A percentile compares a stretch with the other conserved stretches of the same genome.
Evolutionary conservation across 2,797 vertebrate species (phyloP).

Genomic region (Tiaroga cobitis): DNA sequence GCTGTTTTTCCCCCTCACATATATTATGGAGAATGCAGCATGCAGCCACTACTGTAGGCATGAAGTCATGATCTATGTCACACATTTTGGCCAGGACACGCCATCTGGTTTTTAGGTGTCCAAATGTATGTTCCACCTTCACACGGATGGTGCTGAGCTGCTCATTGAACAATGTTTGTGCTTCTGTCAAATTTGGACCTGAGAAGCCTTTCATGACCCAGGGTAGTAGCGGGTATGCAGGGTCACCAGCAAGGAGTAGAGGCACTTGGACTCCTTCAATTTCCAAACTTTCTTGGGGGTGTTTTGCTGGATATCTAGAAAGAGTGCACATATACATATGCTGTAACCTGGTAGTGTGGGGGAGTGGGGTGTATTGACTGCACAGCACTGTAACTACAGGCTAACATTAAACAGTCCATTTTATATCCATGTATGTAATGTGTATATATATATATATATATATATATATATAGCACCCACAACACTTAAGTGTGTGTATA

Average conservation of each 20-base stretch:
- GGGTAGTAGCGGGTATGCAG: slow-evolving; percentile 37
- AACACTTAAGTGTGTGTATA: no score
- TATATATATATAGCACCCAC: no score
- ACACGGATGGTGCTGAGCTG: slow-evolving; percentile 27
- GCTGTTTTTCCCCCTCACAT: no score
- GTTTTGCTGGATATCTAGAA: slow-evolving; percentile 30
- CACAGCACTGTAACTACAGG: no score
- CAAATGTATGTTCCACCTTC: slow-evolving; percentile 47
- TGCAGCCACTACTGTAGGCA: neutral
- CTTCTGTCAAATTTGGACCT: slow-evolving; percentile 29
- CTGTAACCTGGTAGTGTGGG: no score
- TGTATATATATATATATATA: no score
- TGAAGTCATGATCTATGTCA: neutral
- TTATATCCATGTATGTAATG: no score
- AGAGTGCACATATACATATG: neutral
- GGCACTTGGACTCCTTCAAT: slow-evolving; percentile 31
- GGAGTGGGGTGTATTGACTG: no score
- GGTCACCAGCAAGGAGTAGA: slow-evolving; percentile 33
- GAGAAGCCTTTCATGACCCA: slow-evolving; percentile 44
- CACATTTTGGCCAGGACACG: neutral
- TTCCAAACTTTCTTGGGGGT: slow-evolving; percentile 13
- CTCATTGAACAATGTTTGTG: slow-evolving; percentile 30
- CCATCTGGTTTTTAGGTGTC: slow-evolving; percentile 40
- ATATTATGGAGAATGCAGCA: no score
- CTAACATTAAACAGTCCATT: no score